phyloP scores from a whole-genome alignment of 1,140 invertebrate species.

The Bursaphelenchus mucronatus region DNA sequence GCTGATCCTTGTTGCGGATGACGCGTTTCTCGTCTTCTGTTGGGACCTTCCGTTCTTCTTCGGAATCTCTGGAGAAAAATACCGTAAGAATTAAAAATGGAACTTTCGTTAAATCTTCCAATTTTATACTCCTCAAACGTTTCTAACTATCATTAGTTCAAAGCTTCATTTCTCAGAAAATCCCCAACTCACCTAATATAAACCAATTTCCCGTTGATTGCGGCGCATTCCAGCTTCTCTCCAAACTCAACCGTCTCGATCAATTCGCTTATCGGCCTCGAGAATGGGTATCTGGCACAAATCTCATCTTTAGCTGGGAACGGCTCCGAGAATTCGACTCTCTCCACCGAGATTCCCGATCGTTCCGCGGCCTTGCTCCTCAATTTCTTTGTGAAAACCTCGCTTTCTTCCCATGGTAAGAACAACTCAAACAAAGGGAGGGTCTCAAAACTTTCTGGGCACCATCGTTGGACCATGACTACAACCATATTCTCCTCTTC shows the following conservation, averaged over 20 bases:
- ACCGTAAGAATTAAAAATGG: too few relatives aligned
- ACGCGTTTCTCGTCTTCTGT: conserved; percentile 18
- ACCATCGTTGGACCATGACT: conserved; percentile 21
- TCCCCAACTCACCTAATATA: conserved; percentile 25
- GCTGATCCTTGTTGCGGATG: conserved; percentile 5
- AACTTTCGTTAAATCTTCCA: too few relatives aligned
- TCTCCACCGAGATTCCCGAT: conserved; percentile 14
- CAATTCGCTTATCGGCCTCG: conserved; percentile 14
- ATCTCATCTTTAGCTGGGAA: conserved; percentile 5
- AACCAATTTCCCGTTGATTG: conserved; percentile 18
- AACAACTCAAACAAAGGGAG: conserved; percentile 25
- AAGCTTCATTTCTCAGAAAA: too few relatives aligned
- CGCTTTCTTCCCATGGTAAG: neutral
- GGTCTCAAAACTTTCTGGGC: conserved; percentile 21
- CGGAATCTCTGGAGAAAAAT: neutral
- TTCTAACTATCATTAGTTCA: too few relatives aligned
- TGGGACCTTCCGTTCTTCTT: neutral
- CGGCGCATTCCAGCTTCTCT: neutral
- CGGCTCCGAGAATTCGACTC: conserved; percentile 10
- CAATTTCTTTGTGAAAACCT: conserved; percentile 8
- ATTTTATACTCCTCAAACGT: too few relatives aligned
- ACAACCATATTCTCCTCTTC: neutral
- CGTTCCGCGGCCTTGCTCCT: neutral
- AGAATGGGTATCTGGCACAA: conserved; percentile 18
- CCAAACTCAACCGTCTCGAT: neutral